Percentiles rank a stretch among this genome's conserved stretches.
These are phyloP conservation scores for Falcaria lacertinaria DNA, from an alignment of 2,888 invertebrate species.

Conservation along the genomic window DNA sequence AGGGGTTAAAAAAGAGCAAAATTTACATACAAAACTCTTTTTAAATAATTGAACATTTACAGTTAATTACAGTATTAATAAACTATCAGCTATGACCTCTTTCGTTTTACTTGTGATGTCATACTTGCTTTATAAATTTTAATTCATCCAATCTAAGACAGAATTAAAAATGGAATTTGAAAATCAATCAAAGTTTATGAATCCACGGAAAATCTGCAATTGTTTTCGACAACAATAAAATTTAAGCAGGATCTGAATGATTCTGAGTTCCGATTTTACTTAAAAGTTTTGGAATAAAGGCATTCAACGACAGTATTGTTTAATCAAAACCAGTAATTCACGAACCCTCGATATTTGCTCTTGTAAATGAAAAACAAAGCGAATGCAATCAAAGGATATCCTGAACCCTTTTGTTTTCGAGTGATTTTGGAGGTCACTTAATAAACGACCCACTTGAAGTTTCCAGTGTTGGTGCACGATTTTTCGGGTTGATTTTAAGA, in stretches of 20 bases:
- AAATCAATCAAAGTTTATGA: background rate
- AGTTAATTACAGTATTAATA: too few species aligned
- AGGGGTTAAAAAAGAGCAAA: too few species aligned
- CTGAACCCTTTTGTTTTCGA: constrained; percentile 24
- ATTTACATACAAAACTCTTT: too few species aligned
- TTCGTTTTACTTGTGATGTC: too few species aligned
- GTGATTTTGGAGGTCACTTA: constrained; percentile 27
- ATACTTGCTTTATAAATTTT: too few species aligned
- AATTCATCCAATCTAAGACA: too few species aligned
- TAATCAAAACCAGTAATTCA: constrained; percentile 1
- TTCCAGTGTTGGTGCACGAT: constrained; percentile 7
- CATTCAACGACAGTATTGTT: background rate
- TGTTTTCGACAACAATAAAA: background rate
- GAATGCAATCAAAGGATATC: constrained; percentile 26
- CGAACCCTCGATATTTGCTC: background rate
- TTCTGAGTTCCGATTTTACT: background rate
- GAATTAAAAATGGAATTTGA: too few species aligned
- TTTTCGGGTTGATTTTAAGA: too few species aligned
- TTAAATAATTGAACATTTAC: too few species aligned
- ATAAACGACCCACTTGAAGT: constrained; percentile 22
- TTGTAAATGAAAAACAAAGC: constrained; percentile 6
- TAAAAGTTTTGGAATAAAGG: background rate
- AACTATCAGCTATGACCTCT: too few species aligned
- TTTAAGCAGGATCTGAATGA: background rate
- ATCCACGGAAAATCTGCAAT: background rate